Percentiles rank a stretch among this genome's conserved stretches.
Conservation (phyloP, 1,140 invertebrate species). For the Drosophila murphyi region DNA sequence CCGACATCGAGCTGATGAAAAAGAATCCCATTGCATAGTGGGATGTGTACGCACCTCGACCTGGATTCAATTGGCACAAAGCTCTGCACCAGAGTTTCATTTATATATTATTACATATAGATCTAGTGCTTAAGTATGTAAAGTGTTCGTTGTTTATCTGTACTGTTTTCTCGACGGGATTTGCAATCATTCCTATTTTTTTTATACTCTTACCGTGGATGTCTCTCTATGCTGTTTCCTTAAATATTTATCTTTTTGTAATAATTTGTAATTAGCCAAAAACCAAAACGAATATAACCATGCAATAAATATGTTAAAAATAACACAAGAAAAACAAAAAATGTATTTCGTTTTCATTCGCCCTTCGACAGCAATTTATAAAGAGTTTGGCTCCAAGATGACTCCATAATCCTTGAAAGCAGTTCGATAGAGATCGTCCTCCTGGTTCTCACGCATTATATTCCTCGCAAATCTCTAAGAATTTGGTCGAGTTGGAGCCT, state of each 20-base stretch:
- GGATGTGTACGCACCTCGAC: neutral
- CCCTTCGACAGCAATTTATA: too few species aligned
- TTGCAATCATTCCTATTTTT: conserved; percentile 68
- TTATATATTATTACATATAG: conserved; percentile 49
- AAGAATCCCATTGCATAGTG: conserved; percentile 93
- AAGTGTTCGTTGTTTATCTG: conserved; percentile 50
- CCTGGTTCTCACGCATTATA: too few species aligned
- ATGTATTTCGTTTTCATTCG: neutral
- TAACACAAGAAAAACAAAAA: neutral
- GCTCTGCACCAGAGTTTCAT: conserved; percentile 42
- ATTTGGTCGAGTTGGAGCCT: too few species aligned
- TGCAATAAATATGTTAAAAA: conserved; percentile 62
- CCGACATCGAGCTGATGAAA: conserved; percentile 96
- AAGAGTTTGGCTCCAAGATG: too few species aligned
- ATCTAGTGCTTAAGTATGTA: conserved; percentile 54
- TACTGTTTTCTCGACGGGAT: conserved; percentile 49
- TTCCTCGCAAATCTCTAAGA: too few species aligned
- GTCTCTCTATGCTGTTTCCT: conserved; percentile 34
- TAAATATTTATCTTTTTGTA: conserved; percentile 52
- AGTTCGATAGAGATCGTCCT: too few species aligned
- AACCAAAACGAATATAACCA: conserved; percentile 50
- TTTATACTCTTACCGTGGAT: conserved; percentile 40
- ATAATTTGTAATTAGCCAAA: conserved; percentile 22
- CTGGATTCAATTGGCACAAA: conserved; percentile 63
- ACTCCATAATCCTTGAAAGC: too few species aligned